phyloP scores from a whole-genome alignment of 2,888 invertebrate genomes.

The Malthinus flaveolus region DNA sequence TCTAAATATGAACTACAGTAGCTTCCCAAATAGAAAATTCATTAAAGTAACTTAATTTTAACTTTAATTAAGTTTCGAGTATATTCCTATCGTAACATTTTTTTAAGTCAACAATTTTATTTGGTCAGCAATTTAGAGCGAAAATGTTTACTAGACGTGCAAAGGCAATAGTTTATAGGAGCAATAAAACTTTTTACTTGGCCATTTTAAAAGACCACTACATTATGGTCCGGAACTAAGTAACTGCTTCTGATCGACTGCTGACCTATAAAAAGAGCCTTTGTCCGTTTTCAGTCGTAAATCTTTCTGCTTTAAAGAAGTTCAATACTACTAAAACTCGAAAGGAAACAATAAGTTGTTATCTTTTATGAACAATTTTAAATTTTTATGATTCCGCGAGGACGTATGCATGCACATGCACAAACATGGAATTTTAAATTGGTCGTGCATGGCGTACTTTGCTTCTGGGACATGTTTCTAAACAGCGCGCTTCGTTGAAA shows the following conservation, averaged over 20 bases:
- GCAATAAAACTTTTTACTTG: constrained; percentile 30
- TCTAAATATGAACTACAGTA: no score
- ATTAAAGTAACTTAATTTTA: no score
- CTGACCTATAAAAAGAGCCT: constrained; percentile 39
- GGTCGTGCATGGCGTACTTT: no score
- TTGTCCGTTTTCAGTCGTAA: constrained; percentile 35
- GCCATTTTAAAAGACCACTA: constrained; percentile 28
- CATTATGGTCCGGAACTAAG: constrained; percentile 35
- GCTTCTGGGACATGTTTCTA: no score
- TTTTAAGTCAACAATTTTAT: constrained; percentile 1
- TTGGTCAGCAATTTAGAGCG: constrained; percentile 9
- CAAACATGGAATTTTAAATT: no score
- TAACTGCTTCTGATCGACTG: constrained; percentile 36
- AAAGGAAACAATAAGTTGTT: neutral
- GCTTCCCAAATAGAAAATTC: no score
- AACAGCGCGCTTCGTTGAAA: no score
- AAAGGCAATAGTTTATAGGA: constrained; percentile 20
- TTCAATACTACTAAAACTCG: neutral
- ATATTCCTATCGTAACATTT: no score
- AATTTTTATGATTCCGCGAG: neutral
- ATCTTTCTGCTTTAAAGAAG: constrained; percentile 30
- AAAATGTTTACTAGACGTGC: constrained; percentile 20
- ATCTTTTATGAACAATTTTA: neutral
- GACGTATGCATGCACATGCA: no score
- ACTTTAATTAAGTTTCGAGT: no score